A percentile compares a stretch with the other conserved stretches of the same genome.
Conservation (phyloP, 2,797 vertebrate genomes). For the Melopsittacus undulatus region DNA sequence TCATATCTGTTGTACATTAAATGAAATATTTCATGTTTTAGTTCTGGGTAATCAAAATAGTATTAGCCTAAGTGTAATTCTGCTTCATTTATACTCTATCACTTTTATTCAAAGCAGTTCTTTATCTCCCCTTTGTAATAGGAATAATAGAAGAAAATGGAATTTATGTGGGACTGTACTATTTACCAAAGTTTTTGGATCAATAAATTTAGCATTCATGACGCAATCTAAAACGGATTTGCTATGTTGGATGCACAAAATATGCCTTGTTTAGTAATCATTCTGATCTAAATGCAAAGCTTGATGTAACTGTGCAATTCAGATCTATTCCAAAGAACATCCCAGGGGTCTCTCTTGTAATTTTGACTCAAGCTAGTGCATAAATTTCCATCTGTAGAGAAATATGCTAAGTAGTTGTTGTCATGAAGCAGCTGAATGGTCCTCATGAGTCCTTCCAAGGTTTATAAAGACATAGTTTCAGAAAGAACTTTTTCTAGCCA, state of each 20-base stretch:
- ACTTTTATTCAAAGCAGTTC: constrained; percentile 5
- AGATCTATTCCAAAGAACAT: constrained; percentile 32
- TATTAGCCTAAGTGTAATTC: not conserved
- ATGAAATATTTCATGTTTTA: constrained; percentile 20
- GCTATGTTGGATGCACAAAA: not conserved
- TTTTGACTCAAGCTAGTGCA: constrained; percentile 19
- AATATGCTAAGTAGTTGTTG: constrained; percentile 27
- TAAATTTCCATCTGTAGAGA: constrained; percentile 50
- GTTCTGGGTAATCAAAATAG: constrained; percentile 22
- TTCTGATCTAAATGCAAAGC: constrained; percentile 36
- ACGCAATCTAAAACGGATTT: constrained; percentile 24
- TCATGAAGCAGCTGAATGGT: constrained; percentile 17
- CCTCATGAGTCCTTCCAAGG: constrained; percentile 23
- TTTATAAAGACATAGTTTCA: constrained; percentile 17
- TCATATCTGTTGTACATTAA: not conserved
- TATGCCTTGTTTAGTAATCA: constrained; percentile 34
- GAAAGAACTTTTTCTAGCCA: not conserved
- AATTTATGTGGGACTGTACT: not conserved
- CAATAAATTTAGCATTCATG: constrained; percentile 28
- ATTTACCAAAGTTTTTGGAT: not conserved
- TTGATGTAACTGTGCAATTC: constrained; percentile 30
- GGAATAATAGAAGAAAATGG: not conserved
- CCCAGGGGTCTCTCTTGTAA: constrained; percentile 31
- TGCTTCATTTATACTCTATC: not conserved
- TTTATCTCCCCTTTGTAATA: not conserved